phyloP scores from a whole-genome alignment of 2,113 vertebrate species.

The Pseudopipra pipra region DNA sequence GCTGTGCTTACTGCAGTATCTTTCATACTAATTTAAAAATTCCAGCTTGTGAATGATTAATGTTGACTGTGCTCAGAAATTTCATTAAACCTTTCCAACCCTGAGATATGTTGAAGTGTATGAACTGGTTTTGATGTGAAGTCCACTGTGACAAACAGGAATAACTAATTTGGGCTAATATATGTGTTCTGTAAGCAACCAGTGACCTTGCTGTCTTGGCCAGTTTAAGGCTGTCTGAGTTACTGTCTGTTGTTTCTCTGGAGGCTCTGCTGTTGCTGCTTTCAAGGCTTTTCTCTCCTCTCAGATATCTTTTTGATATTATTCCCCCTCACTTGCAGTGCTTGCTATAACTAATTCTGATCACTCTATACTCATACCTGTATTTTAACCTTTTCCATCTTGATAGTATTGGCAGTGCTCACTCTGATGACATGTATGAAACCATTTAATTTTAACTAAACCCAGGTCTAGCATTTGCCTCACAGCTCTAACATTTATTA shows the following conservation, averaged over 20 bases:
- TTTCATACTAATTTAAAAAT: slow-evolving; percentile 13
- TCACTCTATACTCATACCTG: background rate
- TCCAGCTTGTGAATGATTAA: slow-evolving; percentile 26
- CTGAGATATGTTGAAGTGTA: background rate
- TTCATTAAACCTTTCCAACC: background rate
- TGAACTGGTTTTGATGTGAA: background rate
- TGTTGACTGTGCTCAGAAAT: slow-evolving; percentile 7
- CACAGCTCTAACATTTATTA: background rate
- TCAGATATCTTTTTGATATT: background rate
- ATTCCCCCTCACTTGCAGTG: background rate
- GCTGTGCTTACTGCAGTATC: background rate
- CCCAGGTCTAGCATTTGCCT: background rate
- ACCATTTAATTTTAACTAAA: background rate
- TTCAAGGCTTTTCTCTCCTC: background rate
- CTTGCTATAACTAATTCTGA: background rate
- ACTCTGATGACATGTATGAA: background rate
- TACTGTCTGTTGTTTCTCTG: background rate
- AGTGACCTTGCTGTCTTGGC: background rate
- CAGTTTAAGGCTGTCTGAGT: background rate
- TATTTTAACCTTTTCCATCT: background rate
- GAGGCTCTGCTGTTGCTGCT: background rate
- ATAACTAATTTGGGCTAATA: background rate
- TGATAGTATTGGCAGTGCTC: background rate
- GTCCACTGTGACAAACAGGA: background rate
- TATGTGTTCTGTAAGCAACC: background rate